Conservation (phyloP, 2,888 invertebrate genomes). For the Xestoiulus laeticollis region DNA sequence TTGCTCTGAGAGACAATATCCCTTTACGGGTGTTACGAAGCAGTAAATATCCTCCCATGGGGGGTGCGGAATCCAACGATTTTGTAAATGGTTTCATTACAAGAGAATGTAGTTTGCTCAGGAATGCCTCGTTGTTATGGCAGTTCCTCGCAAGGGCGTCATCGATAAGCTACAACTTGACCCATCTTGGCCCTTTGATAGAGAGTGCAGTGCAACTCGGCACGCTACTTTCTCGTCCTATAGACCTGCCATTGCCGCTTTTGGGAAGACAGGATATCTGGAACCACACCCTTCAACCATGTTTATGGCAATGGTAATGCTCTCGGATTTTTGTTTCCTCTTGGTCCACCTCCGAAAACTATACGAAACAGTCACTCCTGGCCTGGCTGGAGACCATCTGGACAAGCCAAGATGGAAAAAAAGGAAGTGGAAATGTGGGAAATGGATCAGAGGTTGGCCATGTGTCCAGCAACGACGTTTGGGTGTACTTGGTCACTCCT, state of each 20-base stretch:
- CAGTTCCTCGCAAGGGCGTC: not conserved
- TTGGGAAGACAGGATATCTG: constrained; percentile 7
- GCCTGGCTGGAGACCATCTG: constrained; percentile 29
- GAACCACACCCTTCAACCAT: constrained; percentile 19
- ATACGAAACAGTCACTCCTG: not conserved
- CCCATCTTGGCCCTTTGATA: not conserved
- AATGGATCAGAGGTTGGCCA: constrained; percentile 13
- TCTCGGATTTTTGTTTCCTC: constrained; percentile 8
- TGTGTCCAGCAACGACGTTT: not conserved
- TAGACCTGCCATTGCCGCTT: no score
- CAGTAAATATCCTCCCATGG: constrained; percentile 39
- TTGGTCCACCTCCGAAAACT: constrained; percentile 17
- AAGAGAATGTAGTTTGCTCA: not conserved
- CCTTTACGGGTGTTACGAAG: constrained; percentile 24
- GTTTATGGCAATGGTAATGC: constrained; percentile 33
- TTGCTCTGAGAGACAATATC: constrained; percentile 19
- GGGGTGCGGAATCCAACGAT: not conserved
- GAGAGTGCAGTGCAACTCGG: not conserved
- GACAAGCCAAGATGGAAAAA: not conserved
- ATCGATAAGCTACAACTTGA: not conserved
- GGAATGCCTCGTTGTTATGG: not conserved
- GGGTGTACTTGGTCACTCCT: constrained; percentile 16
- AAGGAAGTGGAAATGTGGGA: constrained; percentile 37
- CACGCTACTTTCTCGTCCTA: not conserved
- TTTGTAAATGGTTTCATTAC: constrained; percentile 41